A percentile compares a stretch with the other conserved stretches of the same genome.
phyloP scores from a whole-genome alignment of 30 jellyfish, hydroid and myxozoan species.

The Pelagia noctiluca region DNA sequence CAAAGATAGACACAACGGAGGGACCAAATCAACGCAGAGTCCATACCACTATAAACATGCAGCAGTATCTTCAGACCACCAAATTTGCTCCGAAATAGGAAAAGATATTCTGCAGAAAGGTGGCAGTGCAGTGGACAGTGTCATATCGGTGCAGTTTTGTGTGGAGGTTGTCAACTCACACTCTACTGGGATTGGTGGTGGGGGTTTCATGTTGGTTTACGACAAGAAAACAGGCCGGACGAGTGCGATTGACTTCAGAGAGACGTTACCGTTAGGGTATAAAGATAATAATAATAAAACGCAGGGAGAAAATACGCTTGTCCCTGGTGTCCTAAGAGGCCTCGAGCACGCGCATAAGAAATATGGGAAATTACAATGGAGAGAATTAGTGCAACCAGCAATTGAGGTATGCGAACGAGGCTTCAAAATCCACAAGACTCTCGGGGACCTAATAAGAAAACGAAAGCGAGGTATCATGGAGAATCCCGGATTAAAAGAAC shows the following conservation, averaged over 20 bases:
- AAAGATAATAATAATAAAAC: slow-evolving; percentile 57
- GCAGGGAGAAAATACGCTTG: slow-evolving; percentile 1
- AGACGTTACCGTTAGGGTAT: slow-evolving; percentile 78
- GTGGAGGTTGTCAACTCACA: slow-evolving; percentile 64
- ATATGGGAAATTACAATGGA: slow-evolving; percentile 70
- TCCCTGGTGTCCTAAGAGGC: slow-evolving; percentile 74
- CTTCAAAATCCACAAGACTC: slow-evolving; percentile 31
- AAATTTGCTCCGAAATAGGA: slow-evolving; percentile 71
- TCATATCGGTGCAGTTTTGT: slow-evolving; percentile 77
- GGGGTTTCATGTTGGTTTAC: slow-evolving; percentile 92
- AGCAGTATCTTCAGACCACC: slow-evolving; percentile 60
- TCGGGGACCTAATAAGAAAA: slow-evolving; percentile 2
- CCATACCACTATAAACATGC: slow-evolving; percentile 49
- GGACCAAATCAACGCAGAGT: too few relatives aligned
- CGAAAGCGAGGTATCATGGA: too few relatives aligned
- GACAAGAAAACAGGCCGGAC: slow-evolving; percentile 31
- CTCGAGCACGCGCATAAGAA: slow-evolving; percentile 36
- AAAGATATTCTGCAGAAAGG: slow-evolving; percentile 54
- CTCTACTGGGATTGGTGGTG: slow-evolving; percentile 98
- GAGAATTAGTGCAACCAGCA: slow-evolving; percentile 53
- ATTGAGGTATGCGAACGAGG: slow-evolving; percentile 70
- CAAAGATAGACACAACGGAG: too few relatives aligned
- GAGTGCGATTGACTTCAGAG: slow-evolving; percentile 76
- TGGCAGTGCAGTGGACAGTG: slow-evolving; percentile 89
- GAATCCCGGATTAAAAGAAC: slow-evolving; percentile 80